Evolutionary conservation across 2,113 vertebrate genomes (phyloP), one percentile per base, ranked within the genome.

Genomic region (Cavia aperea): DNA sequence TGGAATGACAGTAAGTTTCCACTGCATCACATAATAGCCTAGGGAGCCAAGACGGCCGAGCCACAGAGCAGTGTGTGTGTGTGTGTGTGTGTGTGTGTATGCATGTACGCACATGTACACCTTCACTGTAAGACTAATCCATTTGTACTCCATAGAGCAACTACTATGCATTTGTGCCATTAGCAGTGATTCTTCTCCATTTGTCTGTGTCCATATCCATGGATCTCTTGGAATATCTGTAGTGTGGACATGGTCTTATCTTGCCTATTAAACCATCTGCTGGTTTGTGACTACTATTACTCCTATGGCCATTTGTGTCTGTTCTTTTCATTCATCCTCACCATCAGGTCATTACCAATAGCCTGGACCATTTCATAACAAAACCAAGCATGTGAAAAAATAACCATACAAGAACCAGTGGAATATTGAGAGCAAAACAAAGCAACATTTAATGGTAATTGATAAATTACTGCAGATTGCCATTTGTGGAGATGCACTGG

Each of bases 311-410:
- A 4, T 88, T 92, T 46, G 46, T 33, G 26, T 62, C 72, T 77
- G 24, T 72, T 82, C 36, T 62, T 86, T 92, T 79, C 21, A 60
- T 70, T 81, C 7, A 49, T 81, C 15, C 43, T 94, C 33, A 77
- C n/a, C 11, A 46, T 89, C n/a, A 79, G 2, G 58, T 81, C 46
- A 58, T 82, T 33, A 49, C 16, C 43, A n/a, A 4, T 68, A 75
- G 56, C 31, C 68, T 81, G 49, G 21, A 56, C 18, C 33, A 19
- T 82, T 85, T 85, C 93, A 39, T 54, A 81, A 85, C 21, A 51
- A 94, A 95, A 82, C 78, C 79, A 93, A 90, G 70, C 73, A 63
- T 79, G 75, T 75, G 81, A 86, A 68, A 90, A 73, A 54, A 75
- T 9, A 73, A 33, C 58, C 39, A 33, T n/a, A 29, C 2, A 31